These are phyloP conservation scores for Phaetusa simplex DNA, from an alignment of 2,113 vertebrate genomes.

Conservation along the genomic window DNA sequence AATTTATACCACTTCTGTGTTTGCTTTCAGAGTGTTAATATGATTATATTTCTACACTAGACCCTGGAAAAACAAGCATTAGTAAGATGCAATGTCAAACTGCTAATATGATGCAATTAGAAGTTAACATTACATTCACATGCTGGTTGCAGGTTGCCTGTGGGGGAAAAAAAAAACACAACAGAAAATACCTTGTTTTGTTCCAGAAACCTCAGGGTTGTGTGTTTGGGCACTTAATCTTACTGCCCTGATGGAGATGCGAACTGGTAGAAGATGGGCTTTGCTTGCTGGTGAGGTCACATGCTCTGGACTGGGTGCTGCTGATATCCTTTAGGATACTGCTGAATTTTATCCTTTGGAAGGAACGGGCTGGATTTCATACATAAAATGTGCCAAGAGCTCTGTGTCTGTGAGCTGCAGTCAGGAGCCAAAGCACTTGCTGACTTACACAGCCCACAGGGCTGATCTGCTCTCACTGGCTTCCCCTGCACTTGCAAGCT, in stretches of 20 bases:
- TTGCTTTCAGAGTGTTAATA: constrained; percentile 50
- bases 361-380: neutral
- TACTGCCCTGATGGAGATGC: neutral
- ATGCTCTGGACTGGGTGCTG: neutral
- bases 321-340: neutral
- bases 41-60: constrained; percentile 11
- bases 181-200: neutral
- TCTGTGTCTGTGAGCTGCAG: neutral
- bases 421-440: constrained; percentile 3
- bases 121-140: constrained; percentile 3
- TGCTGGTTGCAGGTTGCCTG: neutral
- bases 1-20: constrained; percentile 29
- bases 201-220: neutral
- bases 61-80: constrained; percentile 3
- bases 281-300: neutral
- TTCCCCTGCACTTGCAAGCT: neutral
- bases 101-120: constrained; percentile 28
- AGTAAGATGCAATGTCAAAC: neutral
- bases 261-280: neutral
- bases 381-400: constrained; percentile 20
- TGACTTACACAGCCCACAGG: neutral
- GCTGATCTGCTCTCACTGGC: neutral
- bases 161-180: neutral
- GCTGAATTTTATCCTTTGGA: neutral
- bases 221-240: neutral